These are phyloP conservation scores for Nyctalus aviator DNA, from an alignment of 2,797 vertebrate genomes.

Conservation along the genomic window DNA sequence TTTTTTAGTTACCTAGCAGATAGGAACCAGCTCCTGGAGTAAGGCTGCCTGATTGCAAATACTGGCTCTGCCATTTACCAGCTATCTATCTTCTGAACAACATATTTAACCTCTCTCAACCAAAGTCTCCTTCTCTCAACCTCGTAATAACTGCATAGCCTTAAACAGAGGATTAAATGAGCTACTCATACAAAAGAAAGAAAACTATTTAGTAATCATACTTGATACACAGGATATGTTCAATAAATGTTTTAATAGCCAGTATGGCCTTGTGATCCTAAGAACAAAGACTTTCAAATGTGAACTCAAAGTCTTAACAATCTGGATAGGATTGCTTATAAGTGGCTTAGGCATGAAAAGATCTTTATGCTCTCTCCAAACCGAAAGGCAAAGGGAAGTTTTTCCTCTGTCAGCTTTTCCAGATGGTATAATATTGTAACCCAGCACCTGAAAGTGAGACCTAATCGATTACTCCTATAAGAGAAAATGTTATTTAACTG, in stretches of 20 bases:
- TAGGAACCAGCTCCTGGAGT: neutral
- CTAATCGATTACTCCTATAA: slow-evolving; percentile 13
- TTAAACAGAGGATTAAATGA: slow-evolving; percentile 27
- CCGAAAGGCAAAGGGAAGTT: slow-evolving; percentile 11
- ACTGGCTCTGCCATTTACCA: neutral
- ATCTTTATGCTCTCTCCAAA: slow-evolving; percentile 15
- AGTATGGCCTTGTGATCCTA: neutral
- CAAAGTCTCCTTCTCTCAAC: neutral
- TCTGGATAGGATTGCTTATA: neutral
- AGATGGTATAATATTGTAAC: slow-evolving; percentile 18
- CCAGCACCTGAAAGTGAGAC: neutral
- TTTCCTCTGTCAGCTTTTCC: neutral
- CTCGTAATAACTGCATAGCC: neutral
- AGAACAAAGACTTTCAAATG: slow-evolving; percentile 32
- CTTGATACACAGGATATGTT: neutral
- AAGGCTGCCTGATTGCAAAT: neutral
- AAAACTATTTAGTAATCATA: neutral
- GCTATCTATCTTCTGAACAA: neutral
- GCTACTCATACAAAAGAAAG: neutral
- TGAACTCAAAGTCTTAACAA: slow-evolving; percentile 26
- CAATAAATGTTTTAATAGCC: neutral
- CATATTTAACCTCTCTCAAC: neutral
- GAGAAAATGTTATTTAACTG: slow-evolving; percentile 29
- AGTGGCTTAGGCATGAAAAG: neutral
- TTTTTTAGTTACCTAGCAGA: neutral